A percentile compares a stretch with the other conserved stretches of the same genome.
These are phyloP conservation scores for Grammomys surdaster DNA, from an alignment of 2,113 vertebrate species.

Conservation along the genomic window DNA sequence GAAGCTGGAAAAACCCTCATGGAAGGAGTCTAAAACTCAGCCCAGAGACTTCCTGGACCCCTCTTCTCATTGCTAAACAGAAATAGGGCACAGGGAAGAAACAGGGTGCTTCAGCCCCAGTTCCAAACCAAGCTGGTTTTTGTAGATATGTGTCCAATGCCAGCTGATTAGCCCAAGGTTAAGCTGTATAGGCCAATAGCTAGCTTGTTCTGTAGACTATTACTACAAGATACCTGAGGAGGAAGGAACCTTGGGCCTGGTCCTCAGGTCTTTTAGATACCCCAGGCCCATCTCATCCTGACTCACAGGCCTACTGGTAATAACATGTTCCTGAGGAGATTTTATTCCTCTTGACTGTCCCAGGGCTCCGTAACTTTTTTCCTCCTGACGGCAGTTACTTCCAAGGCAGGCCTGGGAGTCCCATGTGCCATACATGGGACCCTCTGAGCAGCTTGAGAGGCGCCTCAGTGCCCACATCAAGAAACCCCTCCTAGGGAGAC, in stretches of 20 bases:
- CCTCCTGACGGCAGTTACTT: background rate
- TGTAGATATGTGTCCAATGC: background rate
- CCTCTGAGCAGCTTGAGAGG: background rate
- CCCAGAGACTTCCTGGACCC: background rate
- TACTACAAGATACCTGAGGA: background rate
- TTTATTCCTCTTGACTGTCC: too few species aligned
- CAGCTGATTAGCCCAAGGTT: background rate
- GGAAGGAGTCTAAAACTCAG: background rate
- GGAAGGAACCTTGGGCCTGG: background rate
- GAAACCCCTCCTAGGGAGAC: background rate
- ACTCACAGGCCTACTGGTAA: background rate
- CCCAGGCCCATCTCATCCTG: background rate
- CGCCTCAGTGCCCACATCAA: accelerated
- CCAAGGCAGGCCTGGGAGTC: too few species aligned
- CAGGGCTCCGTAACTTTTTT: background rate
- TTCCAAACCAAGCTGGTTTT: background rate
- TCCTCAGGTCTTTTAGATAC: background rate
- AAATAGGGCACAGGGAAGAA: background rate
- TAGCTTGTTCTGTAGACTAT: background rate
- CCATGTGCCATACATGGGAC: accelerated
- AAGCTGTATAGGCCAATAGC: too few species aligned
- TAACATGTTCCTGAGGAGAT: background rate
- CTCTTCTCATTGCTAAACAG: background rate
- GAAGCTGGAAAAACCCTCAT: background rate
- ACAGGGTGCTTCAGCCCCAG: background rate